Conservation (phyloP, 2,113 vertebrate genomes). For the Peromyscus polionotus region DNA sequence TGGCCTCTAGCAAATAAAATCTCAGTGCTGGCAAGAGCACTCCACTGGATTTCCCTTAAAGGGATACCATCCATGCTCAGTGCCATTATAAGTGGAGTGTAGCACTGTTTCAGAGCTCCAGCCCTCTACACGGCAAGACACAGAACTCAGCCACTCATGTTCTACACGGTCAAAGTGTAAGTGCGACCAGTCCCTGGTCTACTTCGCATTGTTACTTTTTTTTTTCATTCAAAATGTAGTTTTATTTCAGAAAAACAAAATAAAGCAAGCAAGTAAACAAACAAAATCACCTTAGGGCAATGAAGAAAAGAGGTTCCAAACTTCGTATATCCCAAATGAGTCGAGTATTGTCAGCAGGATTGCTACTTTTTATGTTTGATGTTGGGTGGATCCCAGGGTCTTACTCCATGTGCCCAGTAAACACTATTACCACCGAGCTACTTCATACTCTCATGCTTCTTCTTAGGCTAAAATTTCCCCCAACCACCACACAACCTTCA, state of each 20-base stretch:
- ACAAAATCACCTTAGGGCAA: background rate
- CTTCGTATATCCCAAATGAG: too few relatives aligned
- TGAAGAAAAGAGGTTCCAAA: background rate
- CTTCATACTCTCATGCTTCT: background rate
- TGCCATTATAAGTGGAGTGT: background rate
- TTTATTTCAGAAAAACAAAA: background rate
- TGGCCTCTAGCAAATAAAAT: slow-evolving; percentile 66
- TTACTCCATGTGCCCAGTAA: too few relatives aligned
- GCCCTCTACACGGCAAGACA: background rate
- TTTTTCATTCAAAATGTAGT: background rate
- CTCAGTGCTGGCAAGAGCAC: background rate
- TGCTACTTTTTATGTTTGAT: background rate
- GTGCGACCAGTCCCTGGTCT: background rate
- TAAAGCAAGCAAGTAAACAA: background rate
- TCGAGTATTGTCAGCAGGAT: background rate
- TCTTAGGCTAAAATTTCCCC: slow-evolving; percentile 3
- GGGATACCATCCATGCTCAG: background rate
- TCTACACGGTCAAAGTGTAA: background rate
- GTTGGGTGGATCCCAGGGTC: background rate
- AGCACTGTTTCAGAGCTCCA: background rate
- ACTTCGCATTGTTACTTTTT: background rate
- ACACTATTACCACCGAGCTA: background rate
- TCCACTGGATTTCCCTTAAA: slow-evolving; percentile 56
- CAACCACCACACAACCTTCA: background rate
- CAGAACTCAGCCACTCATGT: background rate